Evolutionary conservation across 2,888 invertebrate genomes (phyloP).

Genomic region (Odiellus spinosus): DNA sequence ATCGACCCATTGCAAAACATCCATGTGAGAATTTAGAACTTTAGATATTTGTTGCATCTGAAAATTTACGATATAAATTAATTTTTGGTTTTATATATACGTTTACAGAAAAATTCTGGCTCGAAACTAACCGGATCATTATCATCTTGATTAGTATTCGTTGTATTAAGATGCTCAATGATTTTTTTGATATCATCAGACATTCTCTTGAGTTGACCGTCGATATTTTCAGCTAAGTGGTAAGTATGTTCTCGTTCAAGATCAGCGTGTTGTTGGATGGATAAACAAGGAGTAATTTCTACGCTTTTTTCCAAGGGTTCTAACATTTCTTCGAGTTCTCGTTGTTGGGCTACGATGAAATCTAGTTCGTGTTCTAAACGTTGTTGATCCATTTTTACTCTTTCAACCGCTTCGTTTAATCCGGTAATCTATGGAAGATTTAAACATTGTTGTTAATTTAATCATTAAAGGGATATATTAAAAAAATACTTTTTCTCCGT

Average conservation of each 20-base stretch:
- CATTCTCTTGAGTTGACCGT: slow-evolving; percentile 84
- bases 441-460: not conserved
- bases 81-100: not conserved
- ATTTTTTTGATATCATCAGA: slow-evolving; percentile 87
- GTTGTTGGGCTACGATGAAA: slow-evolving; percentile 79
- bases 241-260: slow-evolving; percentile 84
- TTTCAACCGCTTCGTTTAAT: slow-evolving; percentile 69
- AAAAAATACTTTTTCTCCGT: slow-evolving; percentile 74
- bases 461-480: too few relatives aligned
- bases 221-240: slow-evolving; percentile 70
- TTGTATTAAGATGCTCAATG: slow-evolving; percentile 80
- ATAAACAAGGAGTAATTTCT: slow-evolving; percentile 24
- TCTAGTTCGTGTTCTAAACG: slow-evolving; percentile 74
- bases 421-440: slow-evolving; percentile 47
- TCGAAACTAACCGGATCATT: slow-evolving; percentile 57
- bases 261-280: slow-evolving; percentile 42
- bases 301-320: slow-evolving; percentile 66
- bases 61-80: slow-evolving; percentile 1
- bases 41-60: slow-evolving; percentile 80
- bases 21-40: slow-evolving; percentile 90
- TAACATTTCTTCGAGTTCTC: slow-evolving; percentile 73
- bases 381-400: slow-evolving; percentile 36
- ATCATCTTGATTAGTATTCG: slow-evolving; percentile 49
- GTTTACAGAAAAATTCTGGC: not conserved
- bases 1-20: slow-evolving; percentile 87